Evolutionary conservation across 1,140 invertebrate genomes (phyloP).

Genomic region (Drosophila ohnishii): DNA sequence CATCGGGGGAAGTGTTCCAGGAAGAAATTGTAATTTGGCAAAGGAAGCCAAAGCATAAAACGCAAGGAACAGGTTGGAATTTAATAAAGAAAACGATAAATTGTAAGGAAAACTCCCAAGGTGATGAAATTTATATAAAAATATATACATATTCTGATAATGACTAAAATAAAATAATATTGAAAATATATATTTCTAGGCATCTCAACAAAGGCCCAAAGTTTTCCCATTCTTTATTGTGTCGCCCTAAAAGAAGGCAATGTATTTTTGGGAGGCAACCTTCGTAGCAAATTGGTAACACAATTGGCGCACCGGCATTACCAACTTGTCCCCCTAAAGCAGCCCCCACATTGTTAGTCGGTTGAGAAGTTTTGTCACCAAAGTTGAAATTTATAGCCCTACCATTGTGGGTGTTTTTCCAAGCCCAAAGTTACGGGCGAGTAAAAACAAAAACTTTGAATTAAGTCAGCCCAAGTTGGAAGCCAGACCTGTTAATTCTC

Average conservation of each 20-base stretch:
- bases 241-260: constrained; percentile 1
- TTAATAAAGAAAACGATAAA: background rate
- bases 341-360: constrained; percentile 19
- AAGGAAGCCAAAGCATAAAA: background rate
- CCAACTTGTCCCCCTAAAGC: background rate
- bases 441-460: constrained; percentile 27
- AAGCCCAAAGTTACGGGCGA: constrained; percentile 10
- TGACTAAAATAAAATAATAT: background rate
- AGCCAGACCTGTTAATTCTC: constrained; percentile 42
- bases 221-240: constrained; percentile 36
- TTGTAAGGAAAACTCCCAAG: background rate
- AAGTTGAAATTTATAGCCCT: constrained; percentile 37
- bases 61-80: background rate
- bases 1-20: constrained; percentile 8
- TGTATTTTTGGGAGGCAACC: background rate
- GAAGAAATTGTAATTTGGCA: constrained; percentile 1
- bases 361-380: constrained; percentile 25
- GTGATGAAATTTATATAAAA: background rate
- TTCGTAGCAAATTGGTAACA: constrained; percentile 14
- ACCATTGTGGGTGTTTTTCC: constrained; percentile 2
- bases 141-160: background rate
- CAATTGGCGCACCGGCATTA: constrained; percentile 12
- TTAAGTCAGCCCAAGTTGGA: constrained; percentile 39
- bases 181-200: background rate
- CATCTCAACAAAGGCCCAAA: background rate